Evolutionary conservation across 2,113 vertebrate genomes (phyloP), one percentile per base, ranked within the genome.

Genomic region (Anas platyrhynchos): DNA sequence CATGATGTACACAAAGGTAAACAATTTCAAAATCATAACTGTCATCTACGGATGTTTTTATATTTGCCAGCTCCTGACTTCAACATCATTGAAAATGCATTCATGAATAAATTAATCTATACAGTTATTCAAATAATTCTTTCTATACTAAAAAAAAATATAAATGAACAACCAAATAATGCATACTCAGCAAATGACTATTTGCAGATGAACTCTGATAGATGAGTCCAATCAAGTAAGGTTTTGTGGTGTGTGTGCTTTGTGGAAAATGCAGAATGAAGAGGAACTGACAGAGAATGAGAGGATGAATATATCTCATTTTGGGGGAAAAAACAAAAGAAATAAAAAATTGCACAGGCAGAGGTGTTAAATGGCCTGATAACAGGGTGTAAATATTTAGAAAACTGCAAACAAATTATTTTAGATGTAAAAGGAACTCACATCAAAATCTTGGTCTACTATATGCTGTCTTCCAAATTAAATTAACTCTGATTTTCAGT

Each of bases 261-360:
- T 50, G 32, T 29, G 29, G 27, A 50, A 66, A 22, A 23, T 20
- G 41, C 41, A 41, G 41, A 26, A 29, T 29, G 6, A 86, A 61
- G 15, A 41, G 1, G 22, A 44, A 55, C 16, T 44, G 29, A 43
- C 13, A 71, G 16, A 44, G 7, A 8, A 16, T 41, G 41, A 41
- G 41, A 41, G 41, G 41, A 41, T 11, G 25, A 86, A 38, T 26
- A 79, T 77, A 66, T 16, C 7, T 38, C 8, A 32, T 73, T 29
- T 6, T 5, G 4, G 2, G 11, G 3, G 5, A 5, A 16, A 15
- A 14, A 17, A 15, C 43, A 26, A 6, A 8, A 22, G 4, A 23
- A 10, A 7, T 5, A 8, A 22, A 5, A 23, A 10, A 7, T 5
- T 1, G 22, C 22, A 54, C 29, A 61, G 31, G 21, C 41, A 55